Conservation (phyloP, 2,888 invertebrate genomes). For the Arctia plantaginis region DNA sequence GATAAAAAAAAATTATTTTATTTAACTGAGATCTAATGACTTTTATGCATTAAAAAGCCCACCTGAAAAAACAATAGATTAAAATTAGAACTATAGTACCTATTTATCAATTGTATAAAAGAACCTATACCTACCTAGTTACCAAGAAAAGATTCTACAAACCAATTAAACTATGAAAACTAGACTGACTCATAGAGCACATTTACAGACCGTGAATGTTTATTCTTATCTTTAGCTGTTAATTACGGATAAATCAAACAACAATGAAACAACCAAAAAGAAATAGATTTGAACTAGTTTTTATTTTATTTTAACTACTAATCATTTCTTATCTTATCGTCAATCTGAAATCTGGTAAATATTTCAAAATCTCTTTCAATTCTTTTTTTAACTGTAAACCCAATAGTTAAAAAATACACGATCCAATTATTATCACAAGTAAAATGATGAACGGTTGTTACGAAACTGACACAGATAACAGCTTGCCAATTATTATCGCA, state of each 20-base stretch:
- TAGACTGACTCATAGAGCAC: no score
- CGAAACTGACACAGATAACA: conserved; percentile 54
- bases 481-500: conserved; percentile 52
- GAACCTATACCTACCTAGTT: no score
- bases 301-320: not conserved
- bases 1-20: no score
- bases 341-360: not conserved
- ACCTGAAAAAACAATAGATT: no score
- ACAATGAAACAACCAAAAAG: not conserved
- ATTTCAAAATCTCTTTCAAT: not conserved
- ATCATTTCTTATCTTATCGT: not conserved
- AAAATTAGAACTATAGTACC: no score
- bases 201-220: not conserved
- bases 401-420: not conserved
- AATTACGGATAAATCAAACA: not conserved
- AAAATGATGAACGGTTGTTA: conserved; percentile 32
- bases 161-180: no score
- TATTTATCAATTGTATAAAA: no score
- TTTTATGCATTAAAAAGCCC: no score
- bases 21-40: no score
- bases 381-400: not conserved
- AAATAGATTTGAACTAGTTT: not conserved
- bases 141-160: no score
- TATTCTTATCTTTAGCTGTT: not conserved
- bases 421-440: conserved; percentile 5